Evolutionary conservation across 1,140 invertebrate genomes (phyloP).

Genomic region (Gonatopus flavifemur): DNA sequence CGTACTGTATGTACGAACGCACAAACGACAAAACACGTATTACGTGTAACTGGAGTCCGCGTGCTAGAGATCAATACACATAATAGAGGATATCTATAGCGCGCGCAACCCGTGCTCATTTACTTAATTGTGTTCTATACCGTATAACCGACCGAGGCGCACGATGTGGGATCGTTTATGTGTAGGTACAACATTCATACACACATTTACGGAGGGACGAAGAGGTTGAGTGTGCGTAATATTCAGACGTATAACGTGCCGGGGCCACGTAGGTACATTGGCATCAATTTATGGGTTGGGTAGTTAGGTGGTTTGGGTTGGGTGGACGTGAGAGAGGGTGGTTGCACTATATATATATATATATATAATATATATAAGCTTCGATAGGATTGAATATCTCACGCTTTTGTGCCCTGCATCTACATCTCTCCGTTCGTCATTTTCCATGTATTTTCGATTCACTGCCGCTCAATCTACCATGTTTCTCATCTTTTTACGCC

Average conservation of each 20-base stretch:
- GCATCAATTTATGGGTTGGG: constrained; percentile 51
- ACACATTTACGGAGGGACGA: constrained; percentile 2
- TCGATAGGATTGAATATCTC: constrained; percentile 47
- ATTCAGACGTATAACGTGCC: constrained; percentile 50
- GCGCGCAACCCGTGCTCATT: constrained; percentile 57
- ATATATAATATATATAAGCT: constrained; percentile 41
- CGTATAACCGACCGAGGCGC: constrained; percentile 37
- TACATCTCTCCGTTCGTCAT: constrained; percentile 30
- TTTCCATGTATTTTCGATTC: constrained; percentile 20
- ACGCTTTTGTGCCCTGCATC: constrained; percentile 42
- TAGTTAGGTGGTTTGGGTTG: too few relatives aligned
- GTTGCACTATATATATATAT: constrained; percentile 33
- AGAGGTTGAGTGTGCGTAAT: constrained; percentile 45
- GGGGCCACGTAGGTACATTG: constrained; percentile 47
- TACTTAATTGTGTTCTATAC: constrained; percentile 60
- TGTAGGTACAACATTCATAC: constrained; percentile 27
- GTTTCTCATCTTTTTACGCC: constrained; percentile 3
- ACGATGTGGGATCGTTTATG: constrained; percentile 36
- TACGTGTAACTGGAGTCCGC: constrained; percentile 53
- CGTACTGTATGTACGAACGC: constrained; percentile 38
- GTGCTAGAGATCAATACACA: constrained; percentile 58
- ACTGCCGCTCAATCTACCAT: constrained; percentile 4
- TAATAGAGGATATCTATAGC: constrained; percentile 58
- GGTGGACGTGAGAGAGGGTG: constrained; percentile 27
- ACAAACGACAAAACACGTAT: constrained; percentile 55